Percentiles rank a stretch among this genome's conserved stretches.
Evolutionary conservation across 2,888 invertebrate species (phyloP).

Genomic region (Ectemnius lituratus): DNA sequence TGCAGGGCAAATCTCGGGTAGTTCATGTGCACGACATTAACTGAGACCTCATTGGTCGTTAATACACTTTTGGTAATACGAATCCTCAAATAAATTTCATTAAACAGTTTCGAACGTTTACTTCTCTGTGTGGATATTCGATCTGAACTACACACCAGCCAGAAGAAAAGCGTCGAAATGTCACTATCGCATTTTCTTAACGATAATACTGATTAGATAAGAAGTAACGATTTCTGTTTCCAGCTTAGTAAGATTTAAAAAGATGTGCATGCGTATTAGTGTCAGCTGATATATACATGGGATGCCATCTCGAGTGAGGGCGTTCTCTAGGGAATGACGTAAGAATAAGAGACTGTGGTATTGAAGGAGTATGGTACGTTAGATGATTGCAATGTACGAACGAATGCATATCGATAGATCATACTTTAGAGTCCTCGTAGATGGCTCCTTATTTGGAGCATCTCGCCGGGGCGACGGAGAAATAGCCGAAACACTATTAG

Average conservation of each 20-base stretch:
- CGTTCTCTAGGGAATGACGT: neutral
- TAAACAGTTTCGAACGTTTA: no score
- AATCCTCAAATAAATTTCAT: no score
- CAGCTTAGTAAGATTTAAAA: neutral
- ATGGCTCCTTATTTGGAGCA: slow-evolving; percentile 16
- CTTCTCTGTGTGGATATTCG: no score
- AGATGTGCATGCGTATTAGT: slow-evolving; percentile 7
- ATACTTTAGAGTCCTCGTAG: slow-evolving; percentile 30
- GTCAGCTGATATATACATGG: neutral
- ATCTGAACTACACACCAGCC: no score
- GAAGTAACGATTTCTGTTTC: no score
- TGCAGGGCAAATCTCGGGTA: neutral
- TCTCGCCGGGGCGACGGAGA: slow-evolving; percentile 22
- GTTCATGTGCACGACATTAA: no score
- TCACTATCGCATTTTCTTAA: no score
- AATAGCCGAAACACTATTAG: slow-evolving; percentile 30
- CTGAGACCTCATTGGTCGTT: no score
- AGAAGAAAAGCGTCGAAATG: no score
- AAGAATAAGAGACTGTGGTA: slow-evolving; percentile 1
- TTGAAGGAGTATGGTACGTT: slow-evolving; percentile 3
- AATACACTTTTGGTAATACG: no score
- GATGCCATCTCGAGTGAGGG: slow-evolving; percentile 4
- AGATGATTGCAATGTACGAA: slow-evolving; percentile 6
- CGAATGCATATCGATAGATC: slow-evolving; percentile 21
- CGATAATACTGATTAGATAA: no score